Evolutionary conservation across 2,113 vertebrate genomes (phyloP).

Genomic region (Sturnus vulgaris): DNA sequence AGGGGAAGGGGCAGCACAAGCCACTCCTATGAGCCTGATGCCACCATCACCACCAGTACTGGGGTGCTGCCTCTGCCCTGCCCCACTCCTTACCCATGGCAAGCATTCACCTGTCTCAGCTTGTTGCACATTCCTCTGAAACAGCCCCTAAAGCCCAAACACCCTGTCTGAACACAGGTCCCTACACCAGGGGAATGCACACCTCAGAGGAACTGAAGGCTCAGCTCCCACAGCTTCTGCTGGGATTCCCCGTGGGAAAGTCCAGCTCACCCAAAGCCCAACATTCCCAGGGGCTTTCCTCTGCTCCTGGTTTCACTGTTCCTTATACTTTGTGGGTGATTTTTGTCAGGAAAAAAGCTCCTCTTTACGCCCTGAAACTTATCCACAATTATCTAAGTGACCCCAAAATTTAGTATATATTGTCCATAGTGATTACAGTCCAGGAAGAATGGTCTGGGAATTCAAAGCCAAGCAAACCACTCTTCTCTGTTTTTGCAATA

Average conservation of each 20-base stretch:
- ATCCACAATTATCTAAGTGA: background rate
- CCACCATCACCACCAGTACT: background rate
- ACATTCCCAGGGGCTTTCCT: background rate
- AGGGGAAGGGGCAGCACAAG: background rate
- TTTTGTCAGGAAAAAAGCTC: background rate
- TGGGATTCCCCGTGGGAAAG: fast-evolving
- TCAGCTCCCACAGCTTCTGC: fast-evolving
- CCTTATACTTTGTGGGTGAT: background rate
- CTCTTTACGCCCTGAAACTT: background rate
- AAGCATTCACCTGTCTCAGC: background rate
- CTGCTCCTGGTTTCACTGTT: background rate
- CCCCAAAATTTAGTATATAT: background rate
- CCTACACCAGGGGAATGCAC: fast-evolving
- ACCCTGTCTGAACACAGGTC: background rate
- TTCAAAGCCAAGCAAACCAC: background rate
- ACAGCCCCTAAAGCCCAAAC: background rate
- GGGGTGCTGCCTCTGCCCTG: background rate
- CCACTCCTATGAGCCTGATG: fast-evolving
- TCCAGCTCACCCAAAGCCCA: background rate
- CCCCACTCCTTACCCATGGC: background rate
- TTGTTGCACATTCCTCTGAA: background rate
- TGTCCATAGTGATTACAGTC: background rate
- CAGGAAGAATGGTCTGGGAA: fast-evolving
- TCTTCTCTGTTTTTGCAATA: background rate
- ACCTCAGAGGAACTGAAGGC: background rate